Evolutionary conservation across 2,797 vertebrate species (phyloP).

Genomic region (Oceanodroma leucorhoa): DNA sequence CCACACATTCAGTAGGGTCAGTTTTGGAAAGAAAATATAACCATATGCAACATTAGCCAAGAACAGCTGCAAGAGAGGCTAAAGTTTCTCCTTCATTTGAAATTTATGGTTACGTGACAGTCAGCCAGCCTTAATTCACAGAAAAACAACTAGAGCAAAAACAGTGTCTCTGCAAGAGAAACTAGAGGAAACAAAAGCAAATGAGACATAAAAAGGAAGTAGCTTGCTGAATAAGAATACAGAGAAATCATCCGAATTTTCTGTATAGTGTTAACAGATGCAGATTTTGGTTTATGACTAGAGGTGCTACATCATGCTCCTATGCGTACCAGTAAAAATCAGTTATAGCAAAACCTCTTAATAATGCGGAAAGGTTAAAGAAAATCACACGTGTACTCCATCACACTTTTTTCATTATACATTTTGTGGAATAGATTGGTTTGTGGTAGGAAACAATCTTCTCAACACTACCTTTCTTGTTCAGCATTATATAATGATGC

Average conservation of each 20-base stretch:
- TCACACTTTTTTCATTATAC: not conserved
- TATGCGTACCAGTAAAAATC: not conserved
- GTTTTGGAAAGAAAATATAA: not conserved
- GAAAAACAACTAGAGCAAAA: not conserved
- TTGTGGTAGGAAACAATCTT: not conserved
- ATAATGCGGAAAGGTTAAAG: not conserved
- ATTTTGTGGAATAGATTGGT: not conserved
- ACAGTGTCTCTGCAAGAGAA: not conserved
- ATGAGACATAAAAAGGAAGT: not conserved
- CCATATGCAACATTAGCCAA: not conserved
- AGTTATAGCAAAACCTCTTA: not conserved
- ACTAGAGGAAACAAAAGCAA: not conserved
- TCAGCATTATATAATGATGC: not conserved
- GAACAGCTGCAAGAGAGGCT: not conserved
- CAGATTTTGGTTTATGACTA: not conserved
- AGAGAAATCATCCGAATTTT: not conserved
- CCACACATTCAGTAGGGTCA: not conserved
- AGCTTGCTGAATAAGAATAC: not conserved
- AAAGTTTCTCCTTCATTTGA: not conserved
- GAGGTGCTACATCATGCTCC: not conserved
- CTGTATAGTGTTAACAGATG: not conserved
- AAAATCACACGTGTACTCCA: not conserved
- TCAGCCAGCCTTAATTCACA: not conserved
- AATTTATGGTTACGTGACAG: not conserved
- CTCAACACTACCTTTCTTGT: not conserved